Evolutionary conservation across 2,888 invertebrate genomes (phyloP).

Genomic region (Synergus laeviventris): DNA sequence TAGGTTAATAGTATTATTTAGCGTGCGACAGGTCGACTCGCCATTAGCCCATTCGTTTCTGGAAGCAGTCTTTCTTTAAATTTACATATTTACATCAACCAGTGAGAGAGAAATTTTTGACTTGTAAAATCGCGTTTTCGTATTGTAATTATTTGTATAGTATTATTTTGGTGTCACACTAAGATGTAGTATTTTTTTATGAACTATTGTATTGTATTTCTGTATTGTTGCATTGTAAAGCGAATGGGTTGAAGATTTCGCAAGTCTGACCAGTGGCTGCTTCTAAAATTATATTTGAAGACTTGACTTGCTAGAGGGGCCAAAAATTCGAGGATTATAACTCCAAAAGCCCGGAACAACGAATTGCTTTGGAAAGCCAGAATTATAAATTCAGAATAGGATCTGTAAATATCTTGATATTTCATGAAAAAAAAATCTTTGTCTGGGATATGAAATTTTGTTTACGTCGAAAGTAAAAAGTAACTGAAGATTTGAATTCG

Average conservation of each 20-base stretch:
- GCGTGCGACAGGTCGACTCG: neutral
- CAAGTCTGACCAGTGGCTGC: neutral
- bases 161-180: neutral
- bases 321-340: neutral
- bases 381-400: neutral
- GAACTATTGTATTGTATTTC: neutral
- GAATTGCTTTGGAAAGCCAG: neutral
- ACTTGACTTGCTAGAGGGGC: neutral
- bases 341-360: neutral
- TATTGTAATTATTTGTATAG: constrained; percentile 9
- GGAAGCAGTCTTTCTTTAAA: neutral
- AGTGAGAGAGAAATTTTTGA: constrained; percentile 7
- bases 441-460: neutral
- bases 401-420: neutral
- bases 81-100: neutral
- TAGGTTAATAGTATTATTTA: constrained; percentile 37
- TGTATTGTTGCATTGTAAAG: neutral
- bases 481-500: neutral
- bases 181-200: neutral
- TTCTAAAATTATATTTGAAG: constrained; percentile 2
- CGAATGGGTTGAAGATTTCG: constrained; percentile 10
- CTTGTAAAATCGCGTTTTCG: neutral
- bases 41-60: constrained; percentile 4
- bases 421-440: neutral
- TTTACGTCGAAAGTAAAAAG: neutral